Conservation (phyloP, 2,888 invertebrate genomes). For the Agrilus mali region DNA sequence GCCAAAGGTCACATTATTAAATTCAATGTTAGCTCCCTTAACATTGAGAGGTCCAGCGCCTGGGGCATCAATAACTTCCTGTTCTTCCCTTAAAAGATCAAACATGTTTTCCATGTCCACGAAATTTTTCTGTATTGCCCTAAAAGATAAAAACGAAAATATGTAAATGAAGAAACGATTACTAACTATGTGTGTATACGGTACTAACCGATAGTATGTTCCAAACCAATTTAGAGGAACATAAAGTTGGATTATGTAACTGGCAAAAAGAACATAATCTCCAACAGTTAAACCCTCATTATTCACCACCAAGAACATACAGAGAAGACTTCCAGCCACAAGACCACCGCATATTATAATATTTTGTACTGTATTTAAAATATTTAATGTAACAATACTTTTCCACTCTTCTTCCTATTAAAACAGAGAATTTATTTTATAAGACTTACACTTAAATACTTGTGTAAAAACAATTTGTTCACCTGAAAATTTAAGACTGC, state of each 20-base stretch:
- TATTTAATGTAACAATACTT: conserved; percentile 70
- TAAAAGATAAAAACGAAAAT: conserved; percentile 27
- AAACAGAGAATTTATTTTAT: conserved; percentile 10
- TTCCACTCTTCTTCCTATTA: conserved; percentile 81
- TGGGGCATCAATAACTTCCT: conserved; percentile 75
- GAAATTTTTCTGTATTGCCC: conserved; percentile 94
- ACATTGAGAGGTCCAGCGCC: conserved; percentile 61
- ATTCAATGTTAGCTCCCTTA: conserved; percentile 67
- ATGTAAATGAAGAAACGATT: neutral
- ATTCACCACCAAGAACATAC: conserved; percentile 73
- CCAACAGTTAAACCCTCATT: conserved; percentile 67
- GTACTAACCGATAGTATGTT: conserved; percentile 82
- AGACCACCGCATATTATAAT: conserved; percentile 77
- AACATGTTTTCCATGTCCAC: conserved; percentile 99
- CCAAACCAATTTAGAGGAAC: conserved; percentile 97
- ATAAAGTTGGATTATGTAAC: conserved; percentile 89
- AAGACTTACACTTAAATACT: neutral
- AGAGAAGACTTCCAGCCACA: conserved; percentile 75
- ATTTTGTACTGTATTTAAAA: conserved; percentile 87
- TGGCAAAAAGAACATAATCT: conserved; percentile 91
- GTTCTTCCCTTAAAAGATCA: conserved; percentile 75
- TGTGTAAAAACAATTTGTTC: conserved; percentile 3
- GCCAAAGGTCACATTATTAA: conserved; percentile 79
- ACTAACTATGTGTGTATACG: conserved; percentile 7
- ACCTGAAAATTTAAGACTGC: conserved; percentile 82